These are phyloP conservation scores for Melieria omissa DNA, from an alignment of 2,888 invertebrate species.

Conservation along the genomic window DNA sequence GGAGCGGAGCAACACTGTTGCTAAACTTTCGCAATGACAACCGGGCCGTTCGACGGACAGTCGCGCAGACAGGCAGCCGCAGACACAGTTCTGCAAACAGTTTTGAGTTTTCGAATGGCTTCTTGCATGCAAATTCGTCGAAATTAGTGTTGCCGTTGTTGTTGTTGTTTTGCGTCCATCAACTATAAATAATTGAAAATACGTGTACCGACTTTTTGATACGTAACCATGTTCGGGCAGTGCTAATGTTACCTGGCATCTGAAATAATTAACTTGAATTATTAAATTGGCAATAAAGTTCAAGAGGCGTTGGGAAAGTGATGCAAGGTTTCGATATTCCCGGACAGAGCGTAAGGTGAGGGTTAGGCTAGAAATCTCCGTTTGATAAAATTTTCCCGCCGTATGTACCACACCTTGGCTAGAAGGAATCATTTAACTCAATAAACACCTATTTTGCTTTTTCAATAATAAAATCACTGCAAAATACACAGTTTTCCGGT, in stretches of 20 bases:
- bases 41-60: not conserved
- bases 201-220: slow-evolving; percentile 55
- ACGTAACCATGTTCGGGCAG: not conserved
- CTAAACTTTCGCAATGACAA: no score
- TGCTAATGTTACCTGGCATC: not conserved
- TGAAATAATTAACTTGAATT: slow-evolving; percentile 9
- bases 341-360: no score
- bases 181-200: slow-evolving; percentile 57
- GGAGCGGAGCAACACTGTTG: slow-evolving; percentile 13
- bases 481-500: no score
- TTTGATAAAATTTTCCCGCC: no score
- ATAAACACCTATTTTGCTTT: no score
- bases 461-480: no score
- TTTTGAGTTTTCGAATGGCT: slow-evolving; percentile 27
- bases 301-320: no score
- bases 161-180: slow-evolving; percentile 18
- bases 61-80: slow-evolving; percentile 21
- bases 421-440: no score
- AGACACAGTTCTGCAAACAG: slow-evolving; percentile 11
- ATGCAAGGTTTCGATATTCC: no score
- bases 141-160: slow-evolving; percentile 18
- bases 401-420: no score
- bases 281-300: not conserved
- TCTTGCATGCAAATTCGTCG: slow-evolving; percentile 26
- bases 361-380: no score